phyloP scores from a whole-genome alignment of 2,888 invertebrate genomes.

The Tachina lurida region DNA sequence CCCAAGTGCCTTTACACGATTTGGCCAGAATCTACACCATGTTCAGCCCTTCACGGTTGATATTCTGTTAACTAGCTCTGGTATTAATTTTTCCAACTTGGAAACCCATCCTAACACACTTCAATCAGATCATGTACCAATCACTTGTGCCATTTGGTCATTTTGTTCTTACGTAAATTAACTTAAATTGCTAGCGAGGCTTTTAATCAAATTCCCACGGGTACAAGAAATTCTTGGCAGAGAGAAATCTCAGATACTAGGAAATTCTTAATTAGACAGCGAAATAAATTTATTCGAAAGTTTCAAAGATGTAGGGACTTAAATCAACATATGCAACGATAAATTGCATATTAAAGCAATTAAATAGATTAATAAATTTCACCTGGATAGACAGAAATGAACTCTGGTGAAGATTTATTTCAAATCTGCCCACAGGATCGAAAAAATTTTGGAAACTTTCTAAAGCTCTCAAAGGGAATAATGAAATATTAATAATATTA shows the following conservation, averaged over 20 bases:
- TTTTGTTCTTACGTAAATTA: background rate
- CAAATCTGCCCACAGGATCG: background rate
- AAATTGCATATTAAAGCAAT: background rate
- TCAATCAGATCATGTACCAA: background rate
- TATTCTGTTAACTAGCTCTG: background rate
- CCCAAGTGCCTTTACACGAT: too few species aligned
- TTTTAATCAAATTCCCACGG: background rate
- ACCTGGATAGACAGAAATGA: background rate
- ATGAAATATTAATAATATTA: too few species aligned
- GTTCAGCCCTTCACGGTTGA: background rate
- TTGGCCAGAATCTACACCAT: too few species aligned
- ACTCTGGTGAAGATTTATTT: background rate
- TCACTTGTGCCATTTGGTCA: background rate
- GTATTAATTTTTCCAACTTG: background rate
- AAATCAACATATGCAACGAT: too few species aligned
- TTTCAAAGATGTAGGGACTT: too few species aligned
- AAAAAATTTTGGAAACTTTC: constrained; percentile 2
- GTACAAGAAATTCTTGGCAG: background rate
- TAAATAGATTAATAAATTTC: background rate
- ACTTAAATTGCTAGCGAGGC: background rate
- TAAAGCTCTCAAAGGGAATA: background rate
- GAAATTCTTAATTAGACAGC: too few species aligned
- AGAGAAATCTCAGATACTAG: background rate
- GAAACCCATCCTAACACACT: background rate
- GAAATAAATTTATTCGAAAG: too few species aligned